phyloP scores from a whole-genome alignment of 2,113 vertebrate genomes.

The Xenus cinereus region DNA sequence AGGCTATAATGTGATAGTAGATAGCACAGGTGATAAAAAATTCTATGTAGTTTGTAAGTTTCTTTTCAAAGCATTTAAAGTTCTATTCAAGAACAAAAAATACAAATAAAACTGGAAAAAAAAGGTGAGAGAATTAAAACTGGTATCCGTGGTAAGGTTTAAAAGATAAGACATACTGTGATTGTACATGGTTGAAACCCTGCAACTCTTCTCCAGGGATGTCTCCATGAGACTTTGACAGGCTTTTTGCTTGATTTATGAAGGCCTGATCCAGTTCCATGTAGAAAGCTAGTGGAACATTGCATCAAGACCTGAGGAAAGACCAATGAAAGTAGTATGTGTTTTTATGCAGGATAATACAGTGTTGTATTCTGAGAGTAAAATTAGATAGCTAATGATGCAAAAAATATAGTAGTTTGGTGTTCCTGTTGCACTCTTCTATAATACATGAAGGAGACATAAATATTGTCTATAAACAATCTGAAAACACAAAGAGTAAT shows the following conservation, averaged over 20 bases:
- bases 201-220: background rate
- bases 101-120: background rate
- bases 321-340: background rate
- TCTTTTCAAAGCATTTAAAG: background rate
- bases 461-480: background rate
- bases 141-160: background rate
- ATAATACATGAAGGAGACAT: background rate
- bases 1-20: background rate
- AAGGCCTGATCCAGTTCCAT: background rate
- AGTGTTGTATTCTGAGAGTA: background rate
- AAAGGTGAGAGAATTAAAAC: background rate
- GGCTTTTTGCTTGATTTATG: background rate
- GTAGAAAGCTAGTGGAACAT: background rate
- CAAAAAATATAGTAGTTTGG: background rate
- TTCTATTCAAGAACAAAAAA: background rate
- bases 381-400: background rate
- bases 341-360: background rate
- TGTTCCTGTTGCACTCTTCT: background rate
- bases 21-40: background rate
- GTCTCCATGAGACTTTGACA: background rate
- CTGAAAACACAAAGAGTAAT: background rate
- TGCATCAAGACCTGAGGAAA: background rate
- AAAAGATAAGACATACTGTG: background rate
- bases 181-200: background rate
- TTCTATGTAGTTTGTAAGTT: background rate